A percentile compares a stretch with the other conserved stretches of the same genome.
These are phyloP conservation scores for Portevinia maculata DNA, from an alignment of 2,888 invertebrate genomes.

Conservation along the genomic window DNA sequence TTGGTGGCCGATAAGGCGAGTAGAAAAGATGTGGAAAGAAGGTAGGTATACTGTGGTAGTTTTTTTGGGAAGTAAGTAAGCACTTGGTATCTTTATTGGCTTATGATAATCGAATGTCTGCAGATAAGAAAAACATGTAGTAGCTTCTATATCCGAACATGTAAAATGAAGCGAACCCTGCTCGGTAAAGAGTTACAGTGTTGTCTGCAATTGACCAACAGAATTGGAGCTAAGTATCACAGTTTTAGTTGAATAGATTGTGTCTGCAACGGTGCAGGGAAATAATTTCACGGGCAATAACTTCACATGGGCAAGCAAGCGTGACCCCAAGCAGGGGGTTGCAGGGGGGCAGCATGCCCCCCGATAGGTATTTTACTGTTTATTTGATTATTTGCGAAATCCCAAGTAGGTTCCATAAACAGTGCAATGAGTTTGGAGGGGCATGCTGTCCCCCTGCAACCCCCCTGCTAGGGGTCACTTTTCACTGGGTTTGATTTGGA, in stretches of 20 bases:
- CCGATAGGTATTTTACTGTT: too few relatives aligned
- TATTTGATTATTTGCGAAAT: too few relatives aligned
- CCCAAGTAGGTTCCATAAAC: too few relatives aligned
- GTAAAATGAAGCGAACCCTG: constrained; percentile 45
- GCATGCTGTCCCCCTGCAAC: too few relatives aligned
- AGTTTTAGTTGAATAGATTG: neutral
- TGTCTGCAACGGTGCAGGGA: neutral
- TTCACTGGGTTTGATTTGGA: too few relatives aligned
- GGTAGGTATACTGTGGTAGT: constrained; percentile 17
- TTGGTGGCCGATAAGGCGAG: constrained; percentile 58
- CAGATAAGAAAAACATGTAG: constrained; percentile 64
- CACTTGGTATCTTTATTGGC: constrained; percentile 70
- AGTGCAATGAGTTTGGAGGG: too few relatives aligned
- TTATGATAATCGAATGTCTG: constrained; percentile 69
- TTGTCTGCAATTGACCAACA: constrained; percentile 52
- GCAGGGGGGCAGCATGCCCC: too few relatives aligned
- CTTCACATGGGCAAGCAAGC: too few relatives aligned
- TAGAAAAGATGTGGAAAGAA: constrained; percentile 54
- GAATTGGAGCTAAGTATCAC: constrained; percentile 48
- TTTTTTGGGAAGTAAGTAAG: constrained; percentile 44
- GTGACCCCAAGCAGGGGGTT: too few relatives aligned
- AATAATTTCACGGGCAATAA: too few relatives aligned
- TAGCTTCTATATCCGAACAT: constrained; percentile 72
- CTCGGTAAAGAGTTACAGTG: constrained; percentile 44
- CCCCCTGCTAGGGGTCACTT: too few relatives aligned